These are phyloP conservation scores for Melanocharis versteri DNA, from an alignment of 2,113 vertebrate genomes.

Conservation along the genomic window DNA sequence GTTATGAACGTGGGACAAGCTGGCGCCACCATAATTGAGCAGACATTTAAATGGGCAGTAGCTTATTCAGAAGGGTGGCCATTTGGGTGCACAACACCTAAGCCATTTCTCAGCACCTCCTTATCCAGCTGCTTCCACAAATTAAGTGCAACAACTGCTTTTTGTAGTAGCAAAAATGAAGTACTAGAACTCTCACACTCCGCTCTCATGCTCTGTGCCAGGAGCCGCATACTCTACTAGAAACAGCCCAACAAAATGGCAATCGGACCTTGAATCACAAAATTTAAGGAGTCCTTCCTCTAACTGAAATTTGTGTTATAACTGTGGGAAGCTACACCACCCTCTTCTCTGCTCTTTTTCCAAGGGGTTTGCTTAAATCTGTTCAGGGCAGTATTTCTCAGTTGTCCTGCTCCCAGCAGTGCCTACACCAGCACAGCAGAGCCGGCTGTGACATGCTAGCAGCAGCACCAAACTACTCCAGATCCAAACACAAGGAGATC, in stretches of 20 bases:
- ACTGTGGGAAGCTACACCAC: not conserved
- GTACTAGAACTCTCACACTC: not conserved
- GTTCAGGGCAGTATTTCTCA: not conserved
- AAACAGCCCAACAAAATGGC: not conserved
- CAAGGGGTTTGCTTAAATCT: not conserved
- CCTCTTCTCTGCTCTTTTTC: not conserved
- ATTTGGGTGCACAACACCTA: not conserved
- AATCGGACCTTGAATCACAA: not conserved
- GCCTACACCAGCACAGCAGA: not conserved
- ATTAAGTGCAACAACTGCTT: not conserved
- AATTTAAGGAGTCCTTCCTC: not conserved
- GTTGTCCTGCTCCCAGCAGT: not conserved
- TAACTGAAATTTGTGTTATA: not conserved
- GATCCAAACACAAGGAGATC: not conserved
- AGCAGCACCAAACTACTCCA: not conserved
- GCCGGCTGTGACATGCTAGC: accelerated
- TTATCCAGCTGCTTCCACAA: not conserved
- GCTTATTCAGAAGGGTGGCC: not conserved
- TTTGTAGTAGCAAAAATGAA: not conserved
- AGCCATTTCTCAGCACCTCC: not conserved
- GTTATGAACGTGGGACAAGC: constrained; percentile 41
- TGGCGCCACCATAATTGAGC: constrained; percentile 58
- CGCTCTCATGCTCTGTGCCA: not conserved
- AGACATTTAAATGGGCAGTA: constrained; percentile 18
- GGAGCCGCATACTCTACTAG: not conserved